These are phyloP conservation scores for Hystrix cristata DNA, from an alignment of 2,113 vertebrate species.

Conservation along the genomic window DNA sequence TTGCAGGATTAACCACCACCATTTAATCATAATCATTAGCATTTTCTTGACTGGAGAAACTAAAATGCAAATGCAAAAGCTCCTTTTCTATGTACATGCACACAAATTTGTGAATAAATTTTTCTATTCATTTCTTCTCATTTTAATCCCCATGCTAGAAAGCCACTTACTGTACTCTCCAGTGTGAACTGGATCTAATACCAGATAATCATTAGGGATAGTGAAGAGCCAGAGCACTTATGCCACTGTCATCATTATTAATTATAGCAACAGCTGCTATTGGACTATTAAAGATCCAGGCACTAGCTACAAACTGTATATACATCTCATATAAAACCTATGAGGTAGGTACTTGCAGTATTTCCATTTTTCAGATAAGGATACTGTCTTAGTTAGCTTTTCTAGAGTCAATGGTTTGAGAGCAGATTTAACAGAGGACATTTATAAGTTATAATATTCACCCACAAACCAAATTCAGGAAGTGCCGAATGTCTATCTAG, in stretches of 20 bases:
- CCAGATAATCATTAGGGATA: neutral
- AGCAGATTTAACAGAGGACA: no score
- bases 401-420: no score
- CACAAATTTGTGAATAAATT: slow-evolving; percentile 17
- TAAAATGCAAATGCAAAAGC: slow-evolving; percentile 81
- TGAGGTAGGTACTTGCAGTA: neutral
- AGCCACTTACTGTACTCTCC: neutral
- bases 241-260: neutral
- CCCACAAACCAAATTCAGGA: no score
- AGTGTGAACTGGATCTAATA: neutral
- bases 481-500: no score
- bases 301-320: neutral
- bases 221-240: neutral
- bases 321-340: neutral
- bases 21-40: slow-evolving; percentile 86
- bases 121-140: neutral
- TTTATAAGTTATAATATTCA: no score
- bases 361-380: slow-evolving; percentile 30
- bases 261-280: neutral
- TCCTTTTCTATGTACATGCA: slow-evolving; percentile 64
- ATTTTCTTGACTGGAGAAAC: slow-evolving; percentile 81
- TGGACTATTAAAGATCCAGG: neutral
- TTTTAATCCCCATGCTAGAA: slow-evolving; percentile 20
- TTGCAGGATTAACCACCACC: slow-evolving; percentile 77
- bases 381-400: neutral